Percentiles rank a stretch among this genome's conserved stretches.
Conservation (phyloP, 2,888 invertebrate genomes). For the Pristionchus entomophagus region DNA sequence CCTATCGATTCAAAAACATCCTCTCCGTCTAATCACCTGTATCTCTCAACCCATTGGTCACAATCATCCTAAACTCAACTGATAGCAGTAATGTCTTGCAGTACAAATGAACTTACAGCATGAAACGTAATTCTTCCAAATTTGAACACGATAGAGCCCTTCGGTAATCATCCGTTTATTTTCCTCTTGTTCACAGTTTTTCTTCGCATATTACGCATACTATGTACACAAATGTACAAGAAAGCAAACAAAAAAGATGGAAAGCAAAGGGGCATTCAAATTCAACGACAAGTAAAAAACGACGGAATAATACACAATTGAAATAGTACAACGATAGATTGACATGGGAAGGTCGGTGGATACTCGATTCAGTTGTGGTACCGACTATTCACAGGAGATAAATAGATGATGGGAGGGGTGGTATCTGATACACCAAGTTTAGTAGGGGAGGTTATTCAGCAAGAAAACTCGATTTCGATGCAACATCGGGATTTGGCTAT, state of each 20-base stretch:
- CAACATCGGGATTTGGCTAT: neutral
- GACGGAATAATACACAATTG: neutral
- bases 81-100: too few relatives aligned
- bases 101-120: too few relatives aligned
- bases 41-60: too few relatives aligned
- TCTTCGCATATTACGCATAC: slow-evolving; percentile 41
- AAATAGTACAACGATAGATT: slow-evolving; percentile 36
- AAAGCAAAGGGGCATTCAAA: neutral
- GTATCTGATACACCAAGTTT: neutral
- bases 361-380: slow-evolving; percentile 15
- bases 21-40: too few relatives aligned
- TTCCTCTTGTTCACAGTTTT: slow-evolving; percentile 5
- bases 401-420: neutral
- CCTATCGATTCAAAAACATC: too few relatives aligned
- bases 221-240: slow-evolving; percentile 46
- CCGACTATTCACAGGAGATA: slow-evolving; percentile 26
- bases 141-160: too few relatives aligned
- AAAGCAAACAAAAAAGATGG: neutral
- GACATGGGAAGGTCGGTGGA: neutral
- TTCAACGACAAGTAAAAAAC: slow-evolving; percentile 9
- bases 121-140: too few relatives aligned
- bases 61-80: too few relatives aligned
- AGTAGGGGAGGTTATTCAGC: neutral
- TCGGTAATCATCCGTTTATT: slow-evolving; percentile 34
- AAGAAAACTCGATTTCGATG: slow-evolving; percentile 17